Base-by-base conservation (phyloP, 2,113 vertebrate genomes). In the Sitta europaea region DNA sequence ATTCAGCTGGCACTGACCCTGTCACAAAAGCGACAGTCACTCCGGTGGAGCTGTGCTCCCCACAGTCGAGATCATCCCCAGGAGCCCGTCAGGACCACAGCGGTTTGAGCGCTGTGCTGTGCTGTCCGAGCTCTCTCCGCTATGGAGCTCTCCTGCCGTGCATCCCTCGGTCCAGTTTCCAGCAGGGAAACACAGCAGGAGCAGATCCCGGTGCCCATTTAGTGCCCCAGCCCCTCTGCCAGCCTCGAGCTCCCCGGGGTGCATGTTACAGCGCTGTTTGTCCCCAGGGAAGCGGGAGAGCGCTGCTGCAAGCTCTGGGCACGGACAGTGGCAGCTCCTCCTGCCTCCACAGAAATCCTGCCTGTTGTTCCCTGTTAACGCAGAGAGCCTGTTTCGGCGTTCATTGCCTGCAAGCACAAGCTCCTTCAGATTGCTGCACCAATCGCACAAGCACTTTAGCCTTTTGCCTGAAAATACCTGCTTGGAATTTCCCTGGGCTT, bases 201-300 rank as follows among this genome's bases (percentile, higher is more conserved):
- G 65, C 10, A 31, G 25, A 12, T 65, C 5, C 14, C 3, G 1
- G 16, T 0, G 6, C 29, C 42, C 9, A 1, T 5, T 10, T 4
- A 20, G 36, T 1, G 14, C 6, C 33, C 29, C 40, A 15, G 2
- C 4, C 28, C 14, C 73, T 50, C 2, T 2, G 61, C 12, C 35
- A 59, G 67, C 35, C 43, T 17, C 3, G 0, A 27, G 42, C 15
- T 61, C 6, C 27, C 42, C 25, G 0, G 0, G 14, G 2, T 3
- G 18, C 21, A 2, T 0, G 0, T 5, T 10, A 8, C 0, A 2
- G 61, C 0, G 2, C 55, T 0, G 36, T 16, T 14, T 23, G 19
- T 35, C 57, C 84, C 35, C 1, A 12, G 68, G 36, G 47, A 47
- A 66, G 47, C 0, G 0, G 40, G 21, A 71, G 23, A 62, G 57